Percentiles rank a stretch among this genome's conserved stretches.
phyloP scores from a whole-genome alignment of 2,113 vertebrate genomes.

The Anthoscopus minutus region DNA sequence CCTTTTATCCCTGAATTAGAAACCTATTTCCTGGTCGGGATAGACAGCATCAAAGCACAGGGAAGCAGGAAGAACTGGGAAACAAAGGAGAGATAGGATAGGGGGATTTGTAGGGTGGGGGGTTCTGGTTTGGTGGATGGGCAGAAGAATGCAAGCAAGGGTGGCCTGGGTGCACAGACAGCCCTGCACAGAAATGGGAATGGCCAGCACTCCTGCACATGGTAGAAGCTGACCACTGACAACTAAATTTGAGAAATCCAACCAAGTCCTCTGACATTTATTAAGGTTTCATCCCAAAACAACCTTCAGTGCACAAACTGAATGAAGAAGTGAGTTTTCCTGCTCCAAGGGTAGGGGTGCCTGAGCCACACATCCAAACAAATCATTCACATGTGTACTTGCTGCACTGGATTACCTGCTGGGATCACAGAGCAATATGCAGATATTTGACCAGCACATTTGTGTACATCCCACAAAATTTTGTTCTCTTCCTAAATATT shows the following conservation, averaged over 20 bases:
- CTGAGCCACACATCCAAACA: not conserved
- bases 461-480: not conserved
- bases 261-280: not conserved
- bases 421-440: not conserved
- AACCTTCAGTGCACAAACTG: not conserved
- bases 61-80: not conserved
- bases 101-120: not conserved
- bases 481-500: not conserved
- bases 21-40: not conserved
- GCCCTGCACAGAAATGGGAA: not conserved
- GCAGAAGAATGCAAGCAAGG: not conserved
- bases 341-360: accelerated
- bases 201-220: no score
- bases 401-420: not conserved
- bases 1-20: not conserved
- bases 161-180: not conserved
- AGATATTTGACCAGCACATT: not conserved
- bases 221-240: accelerated
- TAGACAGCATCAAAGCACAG: not conserved
- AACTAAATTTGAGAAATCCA: not conserved
- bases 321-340: not conserved
- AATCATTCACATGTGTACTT: accelerated
- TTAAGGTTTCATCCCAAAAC: not conserved
- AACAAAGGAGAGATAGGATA: accelerated
- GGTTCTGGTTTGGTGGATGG: not conserved